These are phyloP conservation scores for Sula dactylatra DNA, from an alignment of 2,113 vertebrate species.

Conservation along the genomic window DNA sequence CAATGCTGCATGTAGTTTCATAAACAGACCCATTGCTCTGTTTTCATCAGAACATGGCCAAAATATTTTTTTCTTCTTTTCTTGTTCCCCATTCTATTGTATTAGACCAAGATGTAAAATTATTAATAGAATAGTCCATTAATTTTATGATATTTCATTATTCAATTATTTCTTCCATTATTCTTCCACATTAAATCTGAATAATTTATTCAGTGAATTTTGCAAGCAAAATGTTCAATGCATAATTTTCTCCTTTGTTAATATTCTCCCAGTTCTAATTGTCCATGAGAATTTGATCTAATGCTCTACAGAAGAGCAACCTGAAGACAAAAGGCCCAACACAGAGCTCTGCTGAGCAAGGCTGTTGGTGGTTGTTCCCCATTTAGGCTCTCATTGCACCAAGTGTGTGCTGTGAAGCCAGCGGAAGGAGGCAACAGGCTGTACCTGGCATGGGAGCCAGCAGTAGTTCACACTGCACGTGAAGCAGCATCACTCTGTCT, in stretches of 20 bases:
- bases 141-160: conserved; percentile 61
- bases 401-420: not conserved
- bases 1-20: not conserved
- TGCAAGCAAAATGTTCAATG: conserved; percentile 63
- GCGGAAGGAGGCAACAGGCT: not conserved
- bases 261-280: conserved; percentile 51
- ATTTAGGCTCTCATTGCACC: not conserved
- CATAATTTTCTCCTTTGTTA: conserved; percentile 63
- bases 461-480: not conserved
- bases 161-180: conserved; percentile 68
- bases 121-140: conserved; percentile 53
- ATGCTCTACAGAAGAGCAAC: not conserved
- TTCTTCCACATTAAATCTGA: conserved; percentile 63
- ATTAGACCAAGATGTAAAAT: conserved; percentile 7
- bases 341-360: not conserved
- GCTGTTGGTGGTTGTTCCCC: not conserved
- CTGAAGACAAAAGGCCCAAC: not conserved
- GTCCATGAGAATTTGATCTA: conserved; percentile 57
- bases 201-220: conserved; percentile 72
- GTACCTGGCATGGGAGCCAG: not conserved
- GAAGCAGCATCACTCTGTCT: fast-evolving
- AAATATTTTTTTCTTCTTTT: not conserved
- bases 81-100: not conserved
- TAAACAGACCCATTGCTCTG: not conserved
- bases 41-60: not conserved